Percentiles rank a stretch among this genome's conserved stretches.
Conservation (phyloP, 2,797 vertebrate species). For the Anomalospiza imberbis region DNA sequence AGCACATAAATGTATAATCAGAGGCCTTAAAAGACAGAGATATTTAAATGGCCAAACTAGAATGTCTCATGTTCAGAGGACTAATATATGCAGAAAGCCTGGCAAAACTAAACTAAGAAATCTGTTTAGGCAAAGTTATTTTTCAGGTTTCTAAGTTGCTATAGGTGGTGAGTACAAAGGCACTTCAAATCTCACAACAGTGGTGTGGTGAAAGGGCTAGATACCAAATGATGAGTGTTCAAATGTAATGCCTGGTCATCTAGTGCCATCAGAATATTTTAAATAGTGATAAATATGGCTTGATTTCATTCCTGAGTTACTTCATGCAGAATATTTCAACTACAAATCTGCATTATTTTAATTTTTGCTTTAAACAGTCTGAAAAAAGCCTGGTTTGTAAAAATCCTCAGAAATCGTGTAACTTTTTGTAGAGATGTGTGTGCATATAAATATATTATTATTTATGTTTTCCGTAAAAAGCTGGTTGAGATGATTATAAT, state of each 20-base stretch:
- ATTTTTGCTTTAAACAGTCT: not conserved
- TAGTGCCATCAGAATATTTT: not conserved
- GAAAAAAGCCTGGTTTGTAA: not conserved
- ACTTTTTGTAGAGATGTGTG: accelerated
- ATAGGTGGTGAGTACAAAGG: not conserved
- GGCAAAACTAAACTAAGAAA: not conserved
- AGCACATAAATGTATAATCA: slow-evolving; percentile 3
- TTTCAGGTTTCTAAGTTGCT: not conserved
- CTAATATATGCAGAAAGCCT: not conserved
- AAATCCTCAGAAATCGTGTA: not conserved
- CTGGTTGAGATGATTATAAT: not conserved
- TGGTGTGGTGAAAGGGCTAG: not conserved
- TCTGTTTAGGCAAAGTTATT: not conserved
- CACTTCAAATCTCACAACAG: not conserved
- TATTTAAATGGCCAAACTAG: not conserved
- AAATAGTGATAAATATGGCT: not conserved
- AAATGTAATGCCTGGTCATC: not conserved
- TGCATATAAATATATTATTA: not conserved
- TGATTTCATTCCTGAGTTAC: not conserved
- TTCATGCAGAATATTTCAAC: not conserved
- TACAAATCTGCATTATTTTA: not conserved
- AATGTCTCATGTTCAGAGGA: not conserved
- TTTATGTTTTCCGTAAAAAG: not conserved
- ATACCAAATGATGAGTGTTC: not conserved
- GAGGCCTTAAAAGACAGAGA: not conserved